These are phyloP conservation scores for Troglohyphantes excavatus DNA, from an alignment of 2,888 invertebrate genomes.

Conservation along the genomic window DNA sequence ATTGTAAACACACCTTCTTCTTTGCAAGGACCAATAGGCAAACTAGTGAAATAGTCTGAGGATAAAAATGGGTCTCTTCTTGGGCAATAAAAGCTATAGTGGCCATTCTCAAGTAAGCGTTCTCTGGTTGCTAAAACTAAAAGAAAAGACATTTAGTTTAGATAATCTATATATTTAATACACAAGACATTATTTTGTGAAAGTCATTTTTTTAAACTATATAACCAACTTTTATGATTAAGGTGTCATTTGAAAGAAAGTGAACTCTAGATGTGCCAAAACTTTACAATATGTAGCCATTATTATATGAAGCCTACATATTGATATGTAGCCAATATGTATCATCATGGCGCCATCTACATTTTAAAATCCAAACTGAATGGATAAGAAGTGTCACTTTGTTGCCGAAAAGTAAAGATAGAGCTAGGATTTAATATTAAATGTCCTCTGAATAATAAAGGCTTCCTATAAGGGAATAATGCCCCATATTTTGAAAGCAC, in stretches of 20 bases:
- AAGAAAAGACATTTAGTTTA: too few species aligned
- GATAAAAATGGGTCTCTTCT: background rate
- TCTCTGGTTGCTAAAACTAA: constrained; percentile 47
- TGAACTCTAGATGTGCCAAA: too few species aligned
- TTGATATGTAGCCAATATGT: background rate
- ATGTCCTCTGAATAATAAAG: too few species aligned
- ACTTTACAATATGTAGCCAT: background rate
- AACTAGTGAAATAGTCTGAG: background rate
- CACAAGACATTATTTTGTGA: too few species aligned
- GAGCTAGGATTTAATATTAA: too few species aligned
- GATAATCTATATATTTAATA: too few species aligned
- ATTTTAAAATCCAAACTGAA: background rate
- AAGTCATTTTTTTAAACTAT: too few species aligned
- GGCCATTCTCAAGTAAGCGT: background rate
- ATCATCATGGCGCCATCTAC: too few species aligned
- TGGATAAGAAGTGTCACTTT: background rate
- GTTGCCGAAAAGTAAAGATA: background rate
- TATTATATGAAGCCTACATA: background rate
- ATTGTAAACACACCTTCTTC: constrained; percentile 41
- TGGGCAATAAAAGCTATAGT: background rate
- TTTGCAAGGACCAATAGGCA: background rate
- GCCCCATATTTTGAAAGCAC: too few species aligned
- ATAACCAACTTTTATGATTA: too few species aligned
- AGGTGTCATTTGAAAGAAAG: too few species aligned
- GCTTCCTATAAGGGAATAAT: too few species aligned